Evolutionary conservation across 1,140 invertebrate species (phyloP).

Genomic region (Sitobion miscanthi): DNA sequence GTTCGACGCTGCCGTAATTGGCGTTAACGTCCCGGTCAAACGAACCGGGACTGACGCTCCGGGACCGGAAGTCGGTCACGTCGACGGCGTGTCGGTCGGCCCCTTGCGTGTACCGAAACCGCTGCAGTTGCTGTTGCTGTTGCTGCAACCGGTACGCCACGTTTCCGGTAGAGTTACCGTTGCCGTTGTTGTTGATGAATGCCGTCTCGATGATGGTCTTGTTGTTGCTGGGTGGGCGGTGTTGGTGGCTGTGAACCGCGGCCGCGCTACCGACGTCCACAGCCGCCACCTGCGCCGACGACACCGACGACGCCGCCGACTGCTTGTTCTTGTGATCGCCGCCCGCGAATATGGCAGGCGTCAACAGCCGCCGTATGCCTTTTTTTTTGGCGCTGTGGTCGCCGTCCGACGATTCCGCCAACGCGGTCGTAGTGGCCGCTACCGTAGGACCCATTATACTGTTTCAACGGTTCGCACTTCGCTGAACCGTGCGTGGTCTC

Average conservation of each 20-base stretch:
- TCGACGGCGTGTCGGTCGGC: background rate
- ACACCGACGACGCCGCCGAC: background rate
- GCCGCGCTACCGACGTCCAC: background rate
- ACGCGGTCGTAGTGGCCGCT: background rate
- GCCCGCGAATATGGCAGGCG: slow-evolving; percentile 55
- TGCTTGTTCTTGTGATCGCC: slow-evolving; percentile 45
- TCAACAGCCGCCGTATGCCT: slow-evolving; percentile 56
- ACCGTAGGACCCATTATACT: slow-evolving; percentile 32
- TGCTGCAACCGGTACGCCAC: background rate
- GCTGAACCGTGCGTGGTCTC: background rate
- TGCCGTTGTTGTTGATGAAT: slow-evolving; percentile 56
- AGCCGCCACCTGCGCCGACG: background rate
- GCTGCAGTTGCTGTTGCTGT: background rate
- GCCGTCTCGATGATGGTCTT: slow-evolving; percentile 58
- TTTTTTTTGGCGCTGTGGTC: slow-evolving; percentile 47
- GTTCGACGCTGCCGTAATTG: background rate
- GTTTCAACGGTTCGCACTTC: background rate
- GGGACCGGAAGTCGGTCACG: slow-evolving; percentile 44
- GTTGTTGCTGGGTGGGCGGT: background rate
- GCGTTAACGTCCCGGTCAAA: slow-evolving; percentile 22
- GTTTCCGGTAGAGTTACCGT: background rate
- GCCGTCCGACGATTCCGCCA: background rate
- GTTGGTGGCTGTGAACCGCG: background rate
- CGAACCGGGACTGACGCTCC: slow-evolving; percentile 58
- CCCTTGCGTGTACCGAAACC: background rate